Evolutionary conservation across 2,797 vertebrate genomes (phyloP).

Genomic region (Columba guinea): DNA sequence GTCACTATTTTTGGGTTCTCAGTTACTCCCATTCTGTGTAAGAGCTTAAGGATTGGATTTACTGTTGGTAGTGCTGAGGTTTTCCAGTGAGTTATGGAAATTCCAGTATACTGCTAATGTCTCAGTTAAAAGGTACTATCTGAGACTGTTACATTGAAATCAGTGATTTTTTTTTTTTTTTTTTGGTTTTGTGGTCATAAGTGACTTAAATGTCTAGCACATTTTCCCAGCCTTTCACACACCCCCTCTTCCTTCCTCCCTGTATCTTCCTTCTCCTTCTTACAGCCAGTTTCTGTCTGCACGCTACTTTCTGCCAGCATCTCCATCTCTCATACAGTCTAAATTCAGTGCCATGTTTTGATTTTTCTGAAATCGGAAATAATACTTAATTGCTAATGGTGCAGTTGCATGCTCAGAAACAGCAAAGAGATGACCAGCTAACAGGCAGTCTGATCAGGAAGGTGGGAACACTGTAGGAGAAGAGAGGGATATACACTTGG

Average conservation of each 20-base stretch:
- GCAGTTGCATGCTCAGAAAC: background rate
- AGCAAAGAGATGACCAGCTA: background rate
- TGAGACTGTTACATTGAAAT: background rate
- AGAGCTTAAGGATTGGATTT: background rate
- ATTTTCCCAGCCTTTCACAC: background rate
- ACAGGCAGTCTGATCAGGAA: background rate
- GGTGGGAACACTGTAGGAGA: background rate
- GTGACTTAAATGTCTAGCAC: background rate
- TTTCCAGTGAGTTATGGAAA: background rate
- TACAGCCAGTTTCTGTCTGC: background rate
- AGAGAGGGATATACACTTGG: background rate
- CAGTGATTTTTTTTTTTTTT: background rate
- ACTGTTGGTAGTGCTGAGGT: background rate
- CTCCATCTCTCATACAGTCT: background rate
- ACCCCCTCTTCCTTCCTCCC: background rate
- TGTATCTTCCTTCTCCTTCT: background rate
- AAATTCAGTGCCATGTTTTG: background rate
- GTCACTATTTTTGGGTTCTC: background rate
- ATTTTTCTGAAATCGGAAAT: conserved; percentile 6
- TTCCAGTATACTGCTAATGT: background rate
- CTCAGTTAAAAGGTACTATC: background rate
- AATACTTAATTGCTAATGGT: background rate
- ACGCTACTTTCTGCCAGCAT: background rate
- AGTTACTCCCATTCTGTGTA: background rate
- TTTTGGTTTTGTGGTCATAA: background rate